Conservation (phyloP, 2,888 invertebrate species). For the Epirrhoe alternata region DNA sequence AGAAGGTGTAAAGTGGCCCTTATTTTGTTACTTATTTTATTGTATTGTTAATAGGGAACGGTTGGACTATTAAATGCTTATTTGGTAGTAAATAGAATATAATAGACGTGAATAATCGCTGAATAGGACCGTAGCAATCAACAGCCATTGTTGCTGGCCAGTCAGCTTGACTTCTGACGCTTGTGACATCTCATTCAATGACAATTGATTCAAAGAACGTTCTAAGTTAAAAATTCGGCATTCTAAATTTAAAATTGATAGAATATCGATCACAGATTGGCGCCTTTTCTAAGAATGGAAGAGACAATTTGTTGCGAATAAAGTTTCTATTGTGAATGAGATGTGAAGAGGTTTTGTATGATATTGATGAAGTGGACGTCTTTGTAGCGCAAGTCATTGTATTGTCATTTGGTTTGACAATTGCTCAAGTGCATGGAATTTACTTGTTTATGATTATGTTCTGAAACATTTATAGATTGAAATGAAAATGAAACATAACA, state of each 20-base stretch:
- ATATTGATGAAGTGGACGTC: conserved; percentile 34
- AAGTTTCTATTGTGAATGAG: conserved; percentile 48
- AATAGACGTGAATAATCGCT: conserved; percentile 81
- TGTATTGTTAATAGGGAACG: conserved; percentile 82
- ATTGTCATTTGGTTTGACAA: not conserved
- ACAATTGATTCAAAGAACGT: conserved; percentile 35
- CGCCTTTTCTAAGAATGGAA: conserved; percentile 67
- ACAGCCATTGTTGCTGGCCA: conserved; percentile 66
- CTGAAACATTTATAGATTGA: no score
- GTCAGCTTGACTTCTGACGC: conserved; percentile 69
- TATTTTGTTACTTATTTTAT: conserved; percentile 84
- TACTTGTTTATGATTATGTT: no score
- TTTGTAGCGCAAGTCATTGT: conserved; percentile 5
- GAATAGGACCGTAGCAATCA: conserved; percentile 78
- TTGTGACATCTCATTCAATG: conserved; percentile 64
- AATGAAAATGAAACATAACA: no score
- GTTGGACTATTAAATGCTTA: conserved; percentile 82
- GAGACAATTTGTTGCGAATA: conserved; percentile 75
- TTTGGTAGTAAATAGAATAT: conserved; percentile 85
- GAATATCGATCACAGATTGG: conserved; percentile 54
- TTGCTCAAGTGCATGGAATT: conserved; percentile 2
- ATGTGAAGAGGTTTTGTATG: conserved; percentile 25
- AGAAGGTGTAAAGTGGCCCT: conserved; percentile 84
- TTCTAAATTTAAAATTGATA: conserved; percentile 27
- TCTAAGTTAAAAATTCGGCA: conserved; percentile 17